A percentile compares a stretch with the other conserved stretches of the same genome.
These are phyloP conservation scores for Coracopsis vasa DNA, from an alignment of 2,113 vertebrate genomes.

Conservation along the genomic window DNA sequence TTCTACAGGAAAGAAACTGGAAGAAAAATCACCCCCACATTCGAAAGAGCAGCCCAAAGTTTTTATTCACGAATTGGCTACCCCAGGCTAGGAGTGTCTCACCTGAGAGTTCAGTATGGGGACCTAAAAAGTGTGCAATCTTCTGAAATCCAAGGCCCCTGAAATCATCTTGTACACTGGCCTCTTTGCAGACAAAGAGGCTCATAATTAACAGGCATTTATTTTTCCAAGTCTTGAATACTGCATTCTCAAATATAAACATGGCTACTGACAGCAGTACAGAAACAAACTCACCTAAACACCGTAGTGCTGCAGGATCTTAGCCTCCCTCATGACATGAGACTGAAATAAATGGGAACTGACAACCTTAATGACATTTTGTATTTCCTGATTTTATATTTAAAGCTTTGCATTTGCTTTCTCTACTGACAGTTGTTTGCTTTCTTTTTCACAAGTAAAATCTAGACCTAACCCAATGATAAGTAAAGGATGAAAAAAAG, in stretches of 20 bases:
- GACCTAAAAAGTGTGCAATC: neutral
- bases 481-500: neutral
- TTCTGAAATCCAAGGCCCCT: neutral
- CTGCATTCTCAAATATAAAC: neutral
- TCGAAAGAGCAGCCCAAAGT: neutral
- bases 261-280: neutral
- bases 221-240: neutral
- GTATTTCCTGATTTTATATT: neutral
- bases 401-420: neutral
- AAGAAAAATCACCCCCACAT: conserved; percentile 9
- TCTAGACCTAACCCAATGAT: neutral
- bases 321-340: neutral
- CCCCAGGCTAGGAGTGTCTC: neutral
- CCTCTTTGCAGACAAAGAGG: neutral
- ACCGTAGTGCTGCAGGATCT: neutral
- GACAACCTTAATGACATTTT: neutral
- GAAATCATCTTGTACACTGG: neutral
- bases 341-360: neutral
- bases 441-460: neutral
- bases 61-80: neutral
- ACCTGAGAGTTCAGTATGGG: neutral
- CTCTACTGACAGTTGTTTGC: neutral
- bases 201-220: neutral
- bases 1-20: conserved; percentile 29
- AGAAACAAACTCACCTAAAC: neutral